A percentile compares a stretch with the other conserved stretches of the same genome.
Conservation (phyloP, 2,797 vertebrate species). For the Mormyrus hasselquistii region DNA sequence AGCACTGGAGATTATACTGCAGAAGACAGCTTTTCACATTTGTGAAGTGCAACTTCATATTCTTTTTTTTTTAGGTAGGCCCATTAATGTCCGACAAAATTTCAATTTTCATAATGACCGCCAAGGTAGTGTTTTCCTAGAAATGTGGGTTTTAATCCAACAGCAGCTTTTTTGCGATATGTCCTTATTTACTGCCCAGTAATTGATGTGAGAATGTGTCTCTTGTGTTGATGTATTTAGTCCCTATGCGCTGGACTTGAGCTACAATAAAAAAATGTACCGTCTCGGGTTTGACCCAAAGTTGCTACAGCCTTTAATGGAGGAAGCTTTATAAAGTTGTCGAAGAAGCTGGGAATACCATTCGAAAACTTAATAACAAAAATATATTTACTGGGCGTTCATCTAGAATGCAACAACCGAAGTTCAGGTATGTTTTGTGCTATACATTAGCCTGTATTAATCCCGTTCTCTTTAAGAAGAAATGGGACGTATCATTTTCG, state of each 20-base stretch:
- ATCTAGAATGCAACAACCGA: neutral
- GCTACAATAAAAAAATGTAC: neutral
- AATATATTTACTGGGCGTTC: neutral
- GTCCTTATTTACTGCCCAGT: neutral
- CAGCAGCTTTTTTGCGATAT: neutral
- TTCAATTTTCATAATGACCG: neutral
- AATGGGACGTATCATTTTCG: constrained; percentile 12
- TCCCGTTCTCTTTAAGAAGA: constrained; percentile 15
- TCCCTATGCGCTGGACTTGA: neutral
- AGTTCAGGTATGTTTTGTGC: neutral
- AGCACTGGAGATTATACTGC: neutral
- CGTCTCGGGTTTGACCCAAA: neutral
- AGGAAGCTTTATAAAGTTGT: neutral
- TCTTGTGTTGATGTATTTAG: neutral
- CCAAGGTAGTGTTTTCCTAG: neutral
- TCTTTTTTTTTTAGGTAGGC: neutral
- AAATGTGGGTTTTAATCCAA: neutral
- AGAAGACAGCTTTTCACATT: neutral
- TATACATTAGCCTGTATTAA: neutral
- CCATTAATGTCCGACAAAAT: neutral
- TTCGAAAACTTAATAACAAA: neutral
- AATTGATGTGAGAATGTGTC: neutral
- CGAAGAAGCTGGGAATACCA: neutral
- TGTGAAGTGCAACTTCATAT: neutral
- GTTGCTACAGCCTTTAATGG: neutral